Percentiles rank a stretch among this genome's conserved stretches.
phyloP scores from a whole-genome alignment of 1,140 invertebrate genomes.

The Gryon sp. region DNA sequence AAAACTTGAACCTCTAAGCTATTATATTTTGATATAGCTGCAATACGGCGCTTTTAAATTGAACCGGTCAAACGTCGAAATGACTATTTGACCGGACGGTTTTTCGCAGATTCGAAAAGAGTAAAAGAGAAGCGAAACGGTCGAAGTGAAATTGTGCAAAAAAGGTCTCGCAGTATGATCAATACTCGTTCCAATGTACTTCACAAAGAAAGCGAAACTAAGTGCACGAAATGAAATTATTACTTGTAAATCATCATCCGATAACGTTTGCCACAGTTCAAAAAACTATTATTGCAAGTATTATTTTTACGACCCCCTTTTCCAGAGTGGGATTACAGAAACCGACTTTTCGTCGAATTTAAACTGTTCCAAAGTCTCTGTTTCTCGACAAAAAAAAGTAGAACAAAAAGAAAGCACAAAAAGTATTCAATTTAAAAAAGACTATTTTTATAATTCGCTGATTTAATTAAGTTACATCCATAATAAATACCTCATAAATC shows the following conservation, averaged over 20 bases:
- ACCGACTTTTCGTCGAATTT: not conserved
- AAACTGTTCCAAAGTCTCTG: too few species aligned
- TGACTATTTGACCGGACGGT: constrained; percentile 28
- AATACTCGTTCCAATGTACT: constrained; percentile 49
- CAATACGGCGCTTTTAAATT: constrained; percentile 20
- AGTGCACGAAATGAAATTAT: constrained; percentile 40
- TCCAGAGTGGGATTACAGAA: not conserved
- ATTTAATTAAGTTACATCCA: too few species aligned
- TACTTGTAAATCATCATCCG: constrained; percentile 34
- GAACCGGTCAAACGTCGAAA: constrained; percentile 43
- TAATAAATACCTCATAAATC: too few species aligned
- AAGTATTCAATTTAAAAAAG: too few species aligned
- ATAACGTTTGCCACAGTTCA: not conserved
- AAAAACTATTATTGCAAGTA: constrained; percentile 37
- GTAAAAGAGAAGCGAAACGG: too few species aligned
- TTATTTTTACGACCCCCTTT: constrained; percentile 27
- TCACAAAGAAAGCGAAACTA: constrained; percentile 44
- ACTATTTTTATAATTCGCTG: too few species aligned
- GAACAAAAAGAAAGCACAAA: too few species aligned
- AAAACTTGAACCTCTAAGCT: constrained; percentile 30
- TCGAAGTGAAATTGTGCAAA: constrained; percentile 14
- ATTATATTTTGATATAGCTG: constrained; percentile 38
- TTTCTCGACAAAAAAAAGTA: too few species aligned
- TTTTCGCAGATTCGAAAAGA: constrained; percentile 18
- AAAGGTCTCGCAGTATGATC: constrained; percentile 49